Conservation (phyloP, 2,113 vertebrate species). For the Coregonus clupeaformis region DNA sequence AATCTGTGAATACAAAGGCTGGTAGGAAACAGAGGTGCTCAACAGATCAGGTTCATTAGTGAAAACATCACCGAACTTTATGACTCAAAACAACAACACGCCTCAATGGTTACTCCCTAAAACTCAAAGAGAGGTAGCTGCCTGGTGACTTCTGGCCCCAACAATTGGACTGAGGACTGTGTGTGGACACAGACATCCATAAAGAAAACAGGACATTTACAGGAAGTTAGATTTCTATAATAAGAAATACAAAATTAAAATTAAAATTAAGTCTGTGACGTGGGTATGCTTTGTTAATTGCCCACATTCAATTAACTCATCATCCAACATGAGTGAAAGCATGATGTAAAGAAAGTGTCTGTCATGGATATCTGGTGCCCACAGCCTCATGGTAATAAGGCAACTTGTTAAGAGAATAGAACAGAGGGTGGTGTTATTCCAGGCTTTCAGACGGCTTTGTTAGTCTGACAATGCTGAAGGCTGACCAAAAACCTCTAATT, state of each 20-base stretch:
- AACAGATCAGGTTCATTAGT: slow-evolving; percentile 40
- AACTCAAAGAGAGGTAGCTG: no score
- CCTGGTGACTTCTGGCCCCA: no score
- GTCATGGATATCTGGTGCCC: slow-evolving; percentile 15
- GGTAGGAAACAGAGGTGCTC: slow-evolving; percentile 40
- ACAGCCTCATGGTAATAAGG: background rate
- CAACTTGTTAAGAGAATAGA: slow-evolving; percentile 23
- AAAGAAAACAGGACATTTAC: no score
- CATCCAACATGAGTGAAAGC: background rate
- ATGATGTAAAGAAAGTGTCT: slow-evolving; percentile 10
- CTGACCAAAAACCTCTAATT: slow-evolving; percentile 28
- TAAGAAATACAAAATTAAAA: no score
- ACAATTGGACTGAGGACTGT: no score
- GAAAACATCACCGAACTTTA: slow-evolving; percentile 27
- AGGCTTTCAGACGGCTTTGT: slow-evolving; percentile 37
- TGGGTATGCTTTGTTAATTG: background rate
- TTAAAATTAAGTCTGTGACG: no score
- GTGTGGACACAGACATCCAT: no score
- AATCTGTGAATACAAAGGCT: slow-evolving; percentile 50
- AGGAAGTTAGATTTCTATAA: no score
- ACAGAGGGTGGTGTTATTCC: slow-evolving; percentile 29
- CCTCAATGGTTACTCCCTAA: background rate
- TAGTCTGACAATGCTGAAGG: slow-evolving; percentile 35
- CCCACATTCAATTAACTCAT: background rate
- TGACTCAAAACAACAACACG: background rate